These are phyloP conservation scores for Fratercula arctica DNA, from an alignment of 2,797 vertebrate genomes.

Conservation along the genomic window DNA sequence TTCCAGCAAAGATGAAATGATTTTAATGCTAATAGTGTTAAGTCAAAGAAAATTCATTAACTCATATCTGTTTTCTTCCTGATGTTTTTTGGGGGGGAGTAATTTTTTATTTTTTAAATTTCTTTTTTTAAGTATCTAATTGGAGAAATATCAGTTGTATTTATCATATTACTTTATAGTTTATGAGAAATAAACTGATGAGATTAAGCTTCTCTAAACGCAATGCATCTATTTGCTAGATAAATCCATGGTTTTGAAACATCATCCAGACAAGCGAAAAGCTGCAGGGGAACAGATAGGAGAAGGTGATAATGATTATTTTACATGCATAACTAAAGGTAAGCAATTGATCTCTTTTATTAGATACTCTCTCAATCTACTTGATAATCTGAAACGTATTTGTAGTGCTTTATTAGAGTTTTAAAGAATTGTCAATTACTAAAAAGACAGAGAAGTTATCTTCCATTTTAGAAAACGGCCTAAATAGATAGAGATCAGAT, in stretches of 20 bases:
- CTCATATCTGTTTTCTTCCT: background rate
- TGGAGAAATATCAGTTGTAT: background rate
- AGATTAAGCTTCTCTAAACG: background rate
- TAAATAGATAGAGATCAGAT: background rate
- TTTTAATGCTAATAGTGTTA: background rate
- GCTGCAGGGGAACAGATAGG: constrained; percentile 95
- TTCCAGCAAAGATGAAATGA: background rate
- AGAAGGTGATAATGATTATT: constrained; percentile 97
- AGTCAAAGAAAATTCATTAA: background rate
- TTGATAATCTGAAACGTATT: background rate
- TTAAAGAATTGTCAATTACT: background rate
- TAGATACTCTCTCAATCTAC: background rate
- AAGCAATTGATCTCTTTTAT: background rate
- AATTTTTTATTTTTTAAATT: background rate
- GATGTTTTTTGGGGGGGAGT: background rate
- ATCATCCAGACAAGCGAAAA: constrained; percentile 98
- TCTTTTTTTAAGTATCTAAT: background rate
- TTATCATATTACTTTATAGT: background rate
- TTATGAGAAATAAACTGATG: background rate
- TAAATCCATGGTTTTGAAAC: constrained; percentile 97
- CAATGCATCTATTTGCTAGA: constrained; percentile 76
- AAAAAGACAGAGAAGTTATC: background rate
- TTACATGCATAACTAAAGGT: constrained; percentile 87
- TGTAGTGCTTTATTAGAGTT: background rate
- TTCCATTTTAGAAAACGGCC: background rate